Evolutionary conservation across 2,113 vertebrate genomes (phyloP), one percentile per base, ranked within the genome.

Genomic region (Vidua macroura): DNA sequence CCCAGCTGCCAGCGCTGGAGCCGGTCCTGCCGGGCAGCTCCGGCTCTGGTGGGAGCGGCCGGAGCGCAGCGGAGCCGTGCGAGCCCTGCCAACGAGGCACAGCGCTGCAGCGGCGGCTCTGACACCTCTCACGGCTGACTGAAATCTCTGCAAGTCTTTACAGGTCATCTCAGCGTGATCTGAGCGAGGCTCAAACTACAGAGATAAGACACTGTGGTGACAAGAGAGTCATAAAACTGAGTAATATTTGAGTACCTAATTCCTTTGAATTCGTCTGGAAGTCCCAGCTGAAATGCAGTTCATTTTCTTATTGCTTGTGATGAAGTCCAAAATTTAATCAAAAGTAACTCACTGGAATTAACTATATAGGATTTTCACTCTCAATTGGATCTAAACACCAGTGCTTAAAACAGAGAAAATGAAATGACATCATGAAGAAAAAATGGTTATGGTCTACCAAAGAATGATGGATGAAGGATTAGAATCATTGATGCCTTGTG

Each of bases 21-120:
- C 10, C 11, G 4, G 1, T 62, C 15, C 23, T 51, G 49, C 17
- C 18, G 25, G 53, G 66, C 41, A 66, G 37, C 51, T 44, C 8
- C 30, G 28, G 35, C n/a, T 19, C 5, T 1, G 31, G 22, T 24
- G 52, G 48, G 58, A 22, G 59, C 7, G 13, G 13, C 84, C 69
- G 10, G 5, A 76, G n/a, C 20, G 41, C 55, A 37, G 15, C 2
- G 7, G 23, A 22, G 11, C 15, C 3, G 0, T 59, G 79, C 25
- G 23, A 59, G 56, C n/a, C 56, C 15, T 16, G n/a, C 56, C 33
- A 11, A 11, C 1, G 22, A n/a, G 43, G 19, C 22, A 7, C 14
- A 2, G 22, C 6, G 51, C 76, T 49, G 59, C 37, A 18, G 2
- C n/a, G 5, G 22, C 15, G 53, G 24, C 12, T 1, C 1, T 9